Evolutionary conservation across 2,888 invertebrate genomes (phyloP).

Genomic region (Ochropleura plecta): DNA sequence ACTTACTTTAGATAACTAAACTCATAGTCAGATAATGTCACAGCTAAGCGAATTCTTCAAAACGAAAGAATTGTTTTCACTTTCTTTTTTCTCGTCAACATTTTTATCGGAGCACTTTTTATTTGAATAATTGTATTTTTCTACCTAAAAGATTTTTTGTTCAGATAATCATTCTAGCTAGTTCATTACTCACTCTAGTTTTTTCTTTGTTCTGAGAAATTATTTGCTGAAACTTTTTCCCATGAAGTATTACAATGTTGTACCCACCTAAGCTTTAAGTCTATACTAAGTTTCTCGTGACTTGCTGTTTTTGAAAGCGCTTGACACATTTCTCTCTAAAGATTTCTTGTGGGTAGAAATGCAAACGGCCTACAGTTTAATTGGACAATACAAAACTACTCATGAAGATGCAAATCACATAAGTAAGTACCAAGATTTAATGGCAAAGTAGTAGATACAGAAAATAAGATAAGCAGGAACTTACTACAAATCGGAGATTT

Average conservation of each 20-base stretch:
- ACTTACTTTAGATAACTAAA: neutral
- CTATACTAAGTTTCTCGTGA: slow-evolving; percentile 41
- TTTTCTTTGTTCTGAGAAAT: slow-evolving; percentile 33
- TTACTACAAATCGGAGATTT: neutral
- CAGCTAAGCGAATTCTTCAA: slow-evolving; percentile 29
- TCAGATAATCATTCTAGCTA: slow-evolving; percentile 34
- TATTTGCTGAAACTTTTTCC: slow-evolving; percentile 31
- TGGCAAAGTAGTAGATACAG: neutral
- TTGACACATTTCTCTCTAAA: slow-evolving; percentile 58
- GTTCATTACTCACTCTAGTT: slow-evolving; percentile 26
- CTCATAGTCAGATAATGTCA: slow-evolving; percentile 21
- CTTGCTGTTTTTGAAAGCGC: slow-evolving; percentile 51
- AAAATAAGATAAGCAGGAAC: neutral
- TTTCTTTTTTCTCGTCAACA: slow-evolving; percentile 46
- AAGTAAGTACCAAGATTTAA: neutral
- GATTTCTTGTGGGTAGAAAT: slow-evolving; percentile 45
- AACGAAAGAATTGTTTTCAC: slow-evolving; percentile 33
- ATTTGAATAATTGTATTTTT: slow-evolving; percentile 17
- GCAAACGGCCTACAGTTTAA: neutral
- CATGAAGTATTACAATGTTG: slow-evolving; percentile 26
- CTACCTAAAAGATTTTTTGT: slow-evolving; percentile 11
- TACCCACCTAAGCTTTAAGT: slow-evolving; percentile 25
- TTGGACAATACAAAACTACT: slow-evolving; percentile 6
- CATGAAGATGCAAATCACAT: slow-evolving; percentile 26
- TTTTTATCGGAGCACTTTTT: slow-evolving; percentile 37